phyloP scores from a whole-genome alignment of 2,888 invertebrate species.

The Macroteleia sp. region DNA sequence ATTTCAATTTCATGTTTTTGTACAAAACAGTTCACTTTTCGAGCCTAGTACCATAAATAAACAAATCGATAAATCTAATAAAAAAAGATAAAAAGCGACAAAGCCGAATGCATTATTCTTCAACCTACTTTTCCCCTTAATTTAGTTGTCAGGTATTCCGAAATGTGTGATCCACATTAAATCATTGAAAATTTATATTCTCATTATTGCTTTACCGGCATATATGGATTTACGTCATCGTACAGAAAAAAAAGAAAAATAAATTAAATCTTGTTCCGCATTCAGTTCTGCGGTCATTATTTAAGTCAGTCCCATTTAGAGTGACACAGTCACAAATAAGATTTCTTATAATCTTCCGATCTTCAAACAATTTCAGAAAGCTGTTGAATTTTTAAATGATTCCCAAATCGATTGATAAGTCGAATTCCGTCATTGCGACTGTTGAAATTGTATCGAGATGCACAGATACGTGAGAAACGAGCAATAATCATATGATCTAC shows the following conservation, averaged over 20 bases:
- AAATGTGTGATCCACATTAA: slow-evolving; percentile 45
- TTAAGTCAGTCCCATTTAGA: slow-evolving; percentile 28
- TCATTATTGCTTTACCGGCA: slow-evolving; percentile 11
- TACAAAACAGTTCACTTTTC: too few relatives aligned
- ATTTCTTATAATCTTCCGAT: slow-evolving; percentile 22
- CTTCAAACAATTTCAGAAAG: slow-evolving; percentile 20
- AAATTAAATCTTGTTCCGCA: too few relatives aligned
- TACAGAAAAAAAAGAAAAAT: too few relatives aligned
- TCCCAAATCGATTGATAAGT: slow-evolving; percentile 6
- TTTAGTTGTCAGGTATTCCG: slow-evolving; percentile 43
- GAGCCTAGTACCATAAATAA: slow-evolving; percentile 56
- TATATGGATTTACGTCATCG: slow-evolving; percentile 20
- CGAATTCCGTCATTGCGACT: slow-evolving; percentile 18
- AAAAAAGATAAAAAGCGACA: slow-evolving; percentile 9
- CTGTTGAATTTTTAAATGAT: slow-evolving; percentile 26
- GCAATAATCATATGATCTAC: slow-evolving; percentile 67
- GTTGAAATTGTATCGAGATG: slow-evolving; percentile 50
- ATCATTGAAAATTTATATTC: slow-evolving; percentile 35
- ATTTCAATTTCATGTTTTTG: too few relatives aligned
- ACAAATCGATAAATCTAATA: slow-evolving; percentile 53
- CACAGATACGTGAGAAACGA: slow-evolving; percentile 57
- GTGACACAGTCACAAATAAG: slow-evolving; percentile 36
- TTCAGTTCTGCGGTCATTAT: too few relatives aligned
- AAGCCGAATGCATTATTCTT: neutral
- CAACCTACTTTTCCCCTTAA: slow-evolving; percentile 42